phyloP scores from a whole-genome alignment of 2,888 invertebrate genomes.

The Homarus gammarus region DNA sequence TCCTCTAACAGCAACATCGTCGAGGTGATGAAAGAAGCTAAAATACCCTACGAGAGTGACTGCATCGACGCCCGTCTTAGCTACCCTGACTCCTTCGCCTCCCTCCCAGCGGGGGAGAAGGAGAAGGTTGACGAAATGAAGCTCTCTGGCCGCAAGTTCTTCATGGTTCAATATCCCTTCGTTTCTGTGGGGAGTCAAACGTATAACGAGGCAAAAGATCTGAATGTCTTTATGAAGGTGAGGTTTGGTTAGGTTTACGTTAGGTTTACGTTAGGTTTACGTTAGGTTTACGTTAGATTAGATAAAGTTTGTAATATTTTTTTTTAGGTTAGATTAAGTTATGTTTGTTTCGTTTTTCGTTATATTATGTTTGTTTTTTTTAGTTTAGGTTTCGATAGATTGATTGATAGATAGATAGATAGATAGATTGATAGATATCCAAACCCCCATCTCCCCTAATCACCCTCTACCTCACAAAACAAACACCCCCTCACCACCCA shows the following conservation, averaged over 20 bases:
- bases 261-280: too few relatives aligned
- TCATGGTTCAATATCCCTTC: slow-evolving; percentile 57
- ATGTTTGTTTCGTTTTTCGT: too few relatives aligned
- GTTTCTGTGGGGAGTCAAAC: background rate
- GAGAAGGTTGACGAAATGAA: slow-evolving; percentile 1
- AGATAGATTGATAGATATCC: too few relatives aligned
- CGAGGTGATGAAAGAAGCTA: slow-evolving; percentile 29
- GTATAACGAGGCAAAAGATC: background rate
- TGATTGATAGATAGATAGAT: too few relatives aligned
- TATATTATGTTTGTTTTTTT: too few relatives aligned
- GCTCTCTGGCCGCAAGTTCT: slow-evolving; percentile 39
- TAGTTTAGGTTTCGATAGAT: too few relatives aligned
- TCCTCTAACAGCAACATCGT: slow-evolving; percentile 3
- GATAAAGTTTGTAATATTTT: too few relatives aligned
- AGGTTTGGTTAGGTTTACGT: too few relatives aligned
- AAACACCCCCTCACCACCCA: too few relatives aligned
- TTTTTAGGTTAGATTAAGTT: too few relatives aligned
- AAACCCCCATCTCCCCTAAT: too few relatives aligned
- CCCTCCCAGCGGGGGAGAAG: slow-evolving; percentile 15
- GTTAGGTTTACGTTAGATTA: background rate
- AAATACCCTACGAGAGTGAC: slow-evolving; percentile 73
- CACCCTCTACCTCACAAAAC: too few relatives aligned
- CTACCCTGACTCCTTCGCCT: slow-evolving; percentile 47
- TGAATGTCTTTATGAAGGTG: slow-evolving; percentile 40
- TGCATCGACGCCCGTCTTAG: slow-evolving; percentile 66